phyloP scores from a whole-genome alignment of 2,797 vertebrate species.

The Cephalopachus bancanus region DNA sequence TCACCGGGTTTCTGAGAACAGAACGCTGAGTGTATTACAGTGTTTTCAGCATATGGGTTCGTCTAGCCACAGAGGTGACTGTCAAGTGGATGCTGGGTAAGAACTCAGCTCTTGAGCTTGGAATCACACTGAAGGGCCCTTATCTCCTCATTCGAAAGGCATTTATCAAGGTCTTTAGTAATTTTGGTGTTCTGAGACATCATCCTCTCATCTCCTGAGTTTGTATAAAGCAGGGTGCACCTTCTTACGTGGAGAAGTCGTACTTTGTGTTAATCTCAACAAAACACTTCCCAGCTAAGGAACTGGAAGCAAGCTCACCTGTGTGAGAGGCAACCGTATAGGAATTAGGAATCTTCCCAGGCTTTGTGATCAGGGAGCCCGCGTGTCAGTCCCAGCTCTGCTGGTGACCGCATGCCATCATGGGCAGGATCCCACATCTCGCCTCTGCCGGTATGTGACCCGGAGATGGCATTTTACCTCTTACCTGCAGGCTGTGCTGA shows the following conservation, averaged over 20 bases:
- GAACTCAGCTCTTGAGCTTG: conserved; percentile 37
- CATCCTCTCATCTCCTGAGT: neutral
- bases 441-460: neutral
- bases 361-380: neutral
- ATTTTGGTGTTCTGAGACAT: neutral
- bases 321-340: accelerated
- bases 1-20: conserved; percentile 28
- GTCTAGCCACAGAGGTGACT: neutral
- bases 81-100: neutral
- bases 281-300: neutral
- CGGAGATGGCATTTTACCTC: neutral
- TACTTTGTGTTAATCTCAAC: neutral
- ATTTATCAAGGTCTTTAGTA: conserved; percentile 59
- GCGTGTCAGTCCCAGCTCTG: neutral
- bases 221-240: neutral
- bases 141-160: conserved; percentile 49
- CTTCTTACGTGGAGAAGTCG: neutral
- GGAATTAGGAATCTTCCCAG: neutral
- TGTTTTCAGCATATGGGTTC: neutral
- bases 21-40: neutral
- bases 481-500: neutral
- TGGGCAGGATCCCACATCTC: neutral
- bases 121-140: conserved; percentile 38
- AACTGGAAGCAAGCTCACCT: neutral
- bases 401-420: neutral